Evolutionary conservation across 2,888 invertebrate genomes (phyloP), one percentile per base, ranked within the genome.

Genomic region (Andrena haemorrhoa): DNA sequence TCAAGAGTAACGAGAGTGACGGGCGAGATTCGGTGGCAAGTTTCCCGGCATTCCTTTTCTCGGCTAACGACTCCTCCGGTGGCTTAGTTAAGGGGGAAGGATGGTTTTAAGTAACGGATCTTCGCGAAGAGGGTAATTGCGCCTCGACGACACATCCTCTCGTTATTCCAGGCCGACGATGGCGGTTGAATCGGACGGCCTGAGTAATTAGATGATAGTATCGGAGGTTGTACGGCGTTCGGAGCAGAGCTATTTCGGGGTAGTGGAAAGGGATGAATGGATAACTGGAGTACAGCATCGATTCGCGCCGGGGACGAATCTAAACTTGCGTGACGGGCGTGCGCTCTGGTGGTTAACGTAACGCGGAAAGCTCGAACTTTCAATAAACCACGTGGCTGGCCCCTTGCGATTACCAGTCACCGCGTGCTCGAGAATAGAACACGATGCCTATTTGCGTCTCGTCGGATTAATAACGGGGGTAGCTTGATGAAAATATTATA

Each of bases 281-380:
- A 82, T 65, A 71, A 71, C 71, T 72, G 77, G 84, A 75, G 85
- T 84, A 83, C 84, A 79, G 86, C 91, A 93, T 93, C 91, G 93
- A 93, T 93, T 91, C 84, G 85, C 70, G 86, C 79, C 79, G 78
- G 82, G 81, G 72, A 63, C 83, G 79, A 85, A 84, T 75, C 84
- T 65, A 81, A 83, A 86, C 76, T 86, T 87, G 77, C 81, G 76
- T 75, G 71, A 51, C 47, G 89, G 82, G 90, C 84, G 87, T 92
- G 91, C 92, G 92, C 92, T 64, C 60, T 87, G n/a, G 16, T 33
- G 70, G 10, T 35, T 29, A 70, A 56, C 58, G 61, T 70, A 87
- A 83, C 89, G 91, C 90, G 91, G 87, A 91, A 90, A 79, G 76
- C 87, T 91, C 85, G 84, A 90, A 89, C 84, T 79, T 72, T 71